These are phyloP conservation scores for Abrostola tripartita DNA, from an alignment of 2,888 invertebrate genomes.

Conservation along the genomic window DNA sequence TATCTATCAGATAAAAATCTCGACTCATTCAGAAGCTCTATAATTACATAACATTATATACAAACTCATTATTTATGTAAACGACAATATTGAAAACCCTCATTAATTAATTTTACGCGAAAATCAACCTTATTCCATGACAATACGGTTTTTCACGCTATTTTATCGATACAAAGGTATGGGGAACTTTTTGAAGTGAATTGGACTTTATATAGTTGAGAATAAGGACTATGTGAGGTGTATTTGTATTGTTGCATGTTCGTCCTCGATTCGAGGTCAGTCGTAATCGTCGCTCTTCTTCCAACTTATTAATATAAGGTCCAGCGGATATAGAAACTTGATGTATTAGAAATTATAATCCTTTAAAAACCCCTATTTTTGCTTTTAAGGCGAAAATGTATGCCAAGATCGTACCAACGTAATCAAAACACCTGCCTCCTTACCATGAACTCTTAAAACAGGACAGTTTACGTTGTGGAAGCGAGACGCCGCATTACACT, in stretches of 20 bases:
- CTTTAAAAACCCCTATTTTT: too few species aligned
- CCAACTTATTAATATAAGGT: constrained; percentile 52
- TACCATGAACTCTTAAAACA: too few species aligned
- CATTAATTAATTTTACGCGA: neutral
- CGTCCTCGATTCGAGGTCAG: constrained; percentile 52
- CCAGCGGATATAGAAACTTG: constrained; percentile 7
- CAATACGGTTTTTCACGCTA: constrained; percentile 4
- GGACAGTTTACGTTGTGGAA: too few species aligned
- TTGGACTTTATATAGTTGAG: constrained; percentile 11
- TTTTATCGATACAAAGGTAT: constrained; percentile 9
- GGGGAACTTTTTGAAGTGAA: constrained; percentile 7
- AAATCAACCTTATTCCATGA: constrained; percentile 13
- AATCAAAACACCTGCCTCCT: too few species aligned
- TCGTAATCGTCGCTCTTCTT: constrained; percentile 50
- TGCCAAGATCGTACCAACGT: too few species aligned
- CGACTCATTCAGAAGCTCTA: neutral
- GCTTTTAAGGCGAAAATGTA: too few species aligned
- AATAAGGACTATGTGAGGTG: constrained; percentile 34
- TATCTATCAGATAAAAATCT: constrained; percentile 5
- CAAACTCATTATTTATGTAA: constrained; percentile 23
- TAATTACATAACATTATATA: constrained; percentile 18
- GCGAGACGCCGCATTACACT: too few species aligned
- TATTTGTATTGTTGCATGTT: constrained; percentile 28
- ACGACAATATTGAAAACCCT: constrained; percentile 14
- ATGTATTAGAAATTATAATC: too few species aligned